Conservation (phyloP, 2,888 invertebrate species). For the Cremastobaeus sp. region DNA sequence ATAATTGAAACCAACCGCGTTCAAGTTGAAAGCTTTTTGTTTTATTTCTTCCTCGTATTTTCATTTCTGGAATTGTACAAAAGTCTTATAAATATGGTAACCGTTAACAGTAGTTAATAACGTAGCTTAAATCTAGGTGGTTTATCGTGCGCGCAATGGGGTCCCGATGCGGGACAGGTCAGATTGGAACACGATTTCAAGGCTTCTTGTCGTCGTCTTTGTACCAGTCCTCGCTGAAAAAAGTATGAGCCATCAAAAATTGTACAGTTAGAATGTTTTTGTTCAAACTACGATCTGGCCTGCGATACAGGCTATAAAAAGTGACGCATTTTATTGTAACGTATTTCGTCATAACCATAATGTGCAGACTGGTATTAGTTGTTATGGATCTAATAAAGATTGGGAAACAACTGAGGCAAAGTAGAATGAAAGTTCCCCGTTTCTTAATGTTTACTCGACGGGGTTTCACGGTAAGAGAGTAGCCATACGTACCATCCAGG, state of each 20-base stretch:
- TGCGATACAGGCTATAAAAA: too few species aligned
- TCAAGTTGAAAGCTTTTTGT: too few species aligned
- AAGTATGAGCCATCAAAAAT: slow-evolving; percentile 57
- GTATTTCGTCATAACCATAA: too few species aligned
- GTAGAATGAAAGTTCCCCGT: too few species aligned
- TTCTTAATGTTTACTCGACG: too few species aligned
- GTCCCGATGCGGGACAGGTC: slow-evolving; percentile 78
- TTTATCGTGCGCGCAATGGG: slow-evolving; percentile 45
- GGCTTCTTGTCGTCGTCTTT: slow-evolving; percentile 85
- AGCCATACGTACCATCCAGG: slow-evolving; percentile 89
- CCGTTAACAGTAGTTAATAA: slow-evolving; percentile 52
- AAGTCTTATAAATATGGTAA: slow-evolving; percentile 58
- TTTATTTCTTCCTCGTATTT: slow-evolving; percentile 2
- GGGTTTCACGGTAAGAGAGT: too few species aligned
- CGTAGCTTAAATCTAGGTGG: slow-evolving; percentile 40
- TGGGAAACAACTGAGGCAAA: too few species aligned
- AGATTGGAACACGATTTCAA: slow-evolving; percentile 64
- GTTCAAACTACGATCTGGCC: too few species aligned
- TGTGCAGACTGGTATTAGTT: too few species aligned
- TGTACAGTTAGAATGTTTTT: slow-evolving; percentile 10
- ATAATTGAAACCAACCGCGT: too few species aligned
- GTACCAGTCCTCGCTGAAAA: slow-evolving; percentile 90
- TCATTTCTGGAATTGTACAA: slow-evolving; percentile 39
- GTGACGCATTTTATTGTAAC: too few species aligned
- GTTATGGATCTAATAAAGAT: too few species aligned